These are phyloP conservation scores for Physocephala rufipes DNA, from an alignment of 2,888 invertebrate species.

Conservation along the genomic window DNA sequence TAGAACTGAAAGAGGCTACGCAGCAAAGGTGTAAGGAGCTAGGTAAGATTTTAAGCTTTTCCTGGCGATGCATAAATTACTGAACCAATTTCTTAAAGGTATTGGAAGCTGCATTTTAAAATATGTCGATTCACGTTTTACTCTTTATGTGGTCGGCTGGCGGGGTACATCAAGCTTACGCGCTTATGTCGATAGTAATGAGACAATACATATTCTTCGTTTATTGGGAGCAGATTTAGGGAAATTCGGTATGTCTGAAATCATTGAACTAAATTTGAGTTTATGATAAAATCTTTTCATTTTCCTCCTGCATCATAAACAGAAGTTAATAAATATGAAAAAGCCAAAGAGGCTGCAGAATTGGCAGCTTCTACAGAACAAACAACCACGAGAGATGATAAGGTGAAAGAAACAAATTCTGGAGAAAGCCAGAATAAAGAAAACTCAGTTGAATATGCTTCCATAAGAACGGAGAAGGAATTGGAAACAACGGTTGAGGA, in stretches of 20 bases:
- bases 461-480: neutral
- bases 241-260: constrained; percentile 75
- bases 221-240: constrained; percentile 86
- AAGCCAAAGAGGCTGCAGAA: constrained; percentile 64
- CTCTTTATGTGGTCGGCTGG: constrained; percentile 87
- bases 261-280: neutral
- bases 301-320: neutral
- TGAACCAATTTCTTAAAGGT: constrained; percentile 47
- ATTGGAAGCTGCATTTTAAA: constrained; percentile 82
- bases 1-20: constrained; percentile 72
- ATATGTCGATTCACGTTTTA: constrained; percentile 69
- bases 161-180: constrained; percentile 86
- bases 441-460: constrained; percentile 15
- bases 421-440: neutral
- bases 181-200: constrained; percentile 86
- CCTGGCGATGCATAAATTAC: neutral
- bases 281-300: constrained; percentile 3
- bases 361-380: constrained; percentile 43
- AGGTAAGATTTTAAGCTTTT: constrained; percentile 68
- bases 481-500: neutral
- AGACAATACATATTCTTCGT: constrained; percentile 86
- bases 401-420: neutral
- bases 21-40: constrained; percentile 76
- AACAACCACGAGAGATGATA: constrained; percentile 49
- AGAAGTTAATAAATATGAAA: constrained; percentile 72